Conservation (phyloP, 2,888 invertebrate species). For the Xestobium rufovillosum region DNA sequence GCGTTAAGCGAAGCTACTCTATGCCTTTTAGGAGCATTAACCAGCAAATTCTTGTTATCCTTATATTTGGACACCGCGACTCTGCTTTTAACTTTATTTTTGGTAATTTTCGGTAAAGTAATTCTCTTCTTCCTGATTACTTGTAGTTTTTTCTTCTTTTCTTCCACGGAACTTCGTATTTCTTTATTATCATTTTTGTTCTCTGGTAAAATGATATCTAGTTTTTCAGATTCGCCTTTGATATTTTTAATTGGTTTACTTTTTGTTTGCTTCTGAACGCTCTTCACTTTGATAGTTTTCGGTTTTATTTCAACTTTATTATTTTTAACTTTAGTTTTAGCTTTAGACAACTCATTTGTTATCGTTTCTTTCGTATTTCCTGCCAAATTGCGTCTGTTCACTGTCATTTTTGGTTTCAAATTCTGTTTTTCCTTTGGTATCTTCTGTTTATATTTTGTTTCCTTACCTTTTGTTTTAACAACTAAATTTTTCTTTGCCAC, state of each 20-base stretch:
- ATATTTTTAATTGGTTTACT: constrained; percentile 26
- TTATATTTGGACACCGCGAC: background rate
- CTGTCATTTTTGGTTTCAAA: background rate
- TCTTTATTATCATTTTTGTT: constrained; percentile 18
- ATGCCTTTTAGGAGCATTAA: constrained; percentile 75
- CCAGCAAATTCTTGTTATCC: too few species aligned
- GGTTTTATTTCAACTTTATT: constrained; percentile 5
- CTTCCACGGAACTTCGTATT: constrained; percentile 22
- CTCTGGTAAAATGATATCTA: constrained; percentile 10
- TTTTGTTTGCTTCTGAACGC: constrained; percentile 20
- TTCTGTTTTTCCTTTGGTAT: constrained; percentile 37
- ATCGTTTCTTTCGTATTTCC: too few species aligned
- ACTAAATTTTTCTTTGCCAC: constrained; percentile 8
- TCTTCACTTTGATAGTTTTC: constrained; percentile 28
- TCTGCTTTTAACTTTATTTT: background rate
- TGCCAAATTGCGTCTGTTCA: too few species aligned
- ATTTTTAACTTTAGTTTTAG: constrained; percentile 13
- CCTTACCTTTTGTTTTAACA: constrained; percentile 7
- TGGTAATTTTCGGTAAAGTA: background rate
- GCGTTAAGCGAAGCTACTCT: constrained; percentile 86
- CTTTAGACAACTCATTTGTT: constrained; percentile 24
- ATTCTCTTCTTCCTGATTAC: constrained; percentile 9
- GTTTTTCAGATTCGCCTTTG: constrained; percentile 16
- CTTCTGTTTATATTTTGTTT: constrained; percentile 36
- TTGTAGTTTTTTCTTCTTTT: constrained; percentile 13